Evolutionary conservation across 2,113 vertebrate genomes (phyloP), one percentile per base, ranked within the genome.

Genomic region (Synchiropus splendidus): DNA sequence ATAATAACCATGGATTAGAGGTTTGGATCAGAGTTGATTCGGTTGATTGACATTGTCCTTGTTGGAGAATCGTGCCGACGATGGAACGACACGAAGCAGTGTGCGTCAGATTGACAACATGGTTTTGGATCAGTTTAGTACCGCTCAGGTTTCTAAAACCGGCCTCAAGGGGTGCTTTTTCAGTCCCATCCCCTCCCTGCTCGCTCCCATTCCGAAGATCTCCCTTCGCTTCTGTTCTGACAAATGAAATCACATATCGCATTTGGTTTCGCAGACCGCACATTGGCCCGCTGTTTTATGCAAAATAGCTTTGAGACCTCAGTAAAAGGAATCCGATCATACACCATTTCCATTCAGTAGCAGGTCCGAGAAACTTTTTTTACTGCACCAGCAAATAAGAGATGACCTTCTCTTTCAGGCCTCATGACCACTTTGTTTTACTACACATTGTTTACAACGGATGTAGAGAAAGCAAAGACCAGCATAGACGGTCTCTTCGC

Each of bases 91-190:
- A 53, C 77, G 83, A 83, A 83, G 78, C 80, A 83, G 75, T 50
- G 59, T 60, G 74, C 62, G 65, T 70, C 66, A 70, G 57, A 61
- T 76, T 54, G 57, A 56, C 56, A 64, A 45, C 9, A 39, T 14
- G 67, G 55, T 58, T 54, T 53, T 48, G 46, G 47, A 45, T 51
- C 17, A 57, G 55, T 66, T 60, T 50, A 52, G 64, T 58, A 45
- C 47, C 60, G 64, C 79, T 83, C 75, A 76, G 79, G 77, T 75
- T 72, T 61, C 74, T 68, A 59, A 45, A 54, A 40, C 21, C 40
- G 71, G 80, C 82, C 82, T 85, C 48, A 69, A 74, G 82, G 54
- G 77, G 75, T 77, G 77, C 80, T 79, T 70, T 39, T 0, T 17
- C n/a, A 2, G 43, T 33, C n/a, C 5, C 18, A 12, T 15, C 8